A percentile compares a stretch with the other conserved stretches of the same genome.
phyloP scores from a whole-genome alignment of 2,113 vertebrate species.

The Tachysurus fulvidraco region DNA sequence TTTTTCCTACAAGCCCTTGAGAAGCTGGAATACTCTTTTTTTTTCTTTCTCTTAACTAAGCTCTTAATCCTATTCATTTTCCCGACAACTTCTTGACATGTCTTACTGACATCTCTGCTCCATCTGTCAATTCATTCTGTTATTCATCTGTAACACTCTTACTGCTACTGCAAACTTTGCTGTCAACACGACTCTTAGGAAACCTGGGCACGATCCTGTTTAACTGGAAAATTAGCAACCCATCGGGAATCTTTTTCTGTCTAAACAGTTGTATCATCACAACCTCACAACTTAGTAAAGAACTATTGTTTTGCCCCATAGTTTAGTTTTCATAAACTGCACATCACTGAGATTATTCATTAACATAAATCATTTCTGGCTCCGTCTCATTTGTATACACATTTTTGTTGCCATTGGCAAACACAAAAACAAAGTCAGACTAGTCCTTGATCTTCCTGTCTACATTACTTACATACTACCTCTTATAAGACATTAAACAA shows the following conservation, averaged over 20 bases:
- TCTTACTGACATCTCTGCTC: conserved; percentile 5
- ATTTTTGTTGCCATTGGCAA: background rate
- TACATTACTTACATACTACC: background rate
- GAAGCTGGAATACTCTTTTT: background rate
- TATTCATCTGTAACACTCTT: conserved; percentile 3
- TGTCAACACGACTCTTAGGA: conserved; percentile 7
- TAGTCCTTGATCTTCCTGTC: background rate
- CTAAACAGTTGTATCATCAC: background rate
- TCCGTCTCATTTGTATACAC: background rate
- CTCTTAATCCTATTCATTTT: conserved; percentile 19
- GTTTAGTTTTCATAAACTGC: background rate
- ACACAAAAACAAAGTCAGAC: background rate
- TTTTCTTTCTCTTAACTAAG: background rate
- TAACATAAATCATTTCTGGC: background rate
- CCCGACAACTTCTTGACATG: conserved; percentile 12
- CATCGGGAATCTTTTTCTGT: background rate
- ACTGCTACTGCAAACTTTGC: background rate
- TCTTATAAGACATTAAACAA: background rate
- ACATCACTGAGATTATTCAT: background rate
- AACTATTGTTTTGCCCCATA: background rate
- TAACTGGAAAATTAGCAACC: conserved; percentile 2
- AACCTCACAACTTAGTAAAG: background rate
- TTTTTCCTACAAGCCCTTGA: background rate
- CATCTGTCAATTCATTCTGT: conserved; percentile 20
- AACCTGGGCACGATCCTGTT: conserved; percentile 1